Base-by-base conservation (phyloP, 2,113 vertebrate genomes). In the Tretioscincus oriximinensis region DNA sequence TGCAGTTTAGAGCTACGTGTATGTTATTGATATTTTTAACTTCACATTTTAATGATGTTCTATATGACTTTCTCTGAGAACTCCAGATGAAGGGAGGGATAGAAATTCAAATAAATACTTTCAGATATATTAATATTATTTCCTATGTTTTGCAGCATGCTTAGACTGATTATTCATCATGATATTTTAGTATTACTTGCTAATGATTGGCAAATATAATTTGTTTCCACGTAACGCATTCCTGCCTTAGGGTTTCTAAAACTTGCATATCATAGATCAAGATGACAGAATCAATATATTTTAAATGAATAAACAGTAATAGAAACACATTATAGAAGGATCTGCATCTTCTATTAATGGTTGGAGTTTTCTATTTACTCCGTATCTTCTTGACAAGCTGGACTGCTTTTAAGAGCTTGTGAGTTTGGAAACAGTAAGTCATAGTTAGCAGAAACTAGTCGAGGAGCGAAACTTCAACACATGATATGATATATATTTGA, bases 261-360 rank as follows among this genome's bases (percentile, higher is more conserved):
- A 67, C 63, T 74, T 12, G 18, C 9, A 18, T 41, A 31, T 21
- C n/a, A 10, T 8, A 29, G 22, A 60, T 28, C 16, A 31, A 65
- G 22, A 35, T 14, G 66, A 60, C 54, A 81, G 26, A 60, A 66
- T 64, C 4, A 29, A 78, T 71, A 60, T 73, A 67, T 66, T 9
- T 79, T 73, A 11, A 5, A 47, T 1, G 2, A 20, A 77, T n/a
- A 35, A 69, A 18, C 0, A 0, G 22, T 0, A 5, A 60, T 58
- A 89, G 85, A 41, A 83, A 28, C 26, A 76, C 24, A 49, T 49
- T 69, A 73, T 24, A 0, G 0, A 60, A 81, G 78, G 54, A 82
- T 1, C 21, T 1, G 0, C 22, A 7, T 80, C 87, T 87, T 78
- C 78, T 16, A 47, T 41, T 68, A 76, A 58, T 35, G 21, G 77